phyloP scores from a whole-genome alignment of 1,140 invertebrate genomes.

The Ruditapes philippinarum region DNA sequence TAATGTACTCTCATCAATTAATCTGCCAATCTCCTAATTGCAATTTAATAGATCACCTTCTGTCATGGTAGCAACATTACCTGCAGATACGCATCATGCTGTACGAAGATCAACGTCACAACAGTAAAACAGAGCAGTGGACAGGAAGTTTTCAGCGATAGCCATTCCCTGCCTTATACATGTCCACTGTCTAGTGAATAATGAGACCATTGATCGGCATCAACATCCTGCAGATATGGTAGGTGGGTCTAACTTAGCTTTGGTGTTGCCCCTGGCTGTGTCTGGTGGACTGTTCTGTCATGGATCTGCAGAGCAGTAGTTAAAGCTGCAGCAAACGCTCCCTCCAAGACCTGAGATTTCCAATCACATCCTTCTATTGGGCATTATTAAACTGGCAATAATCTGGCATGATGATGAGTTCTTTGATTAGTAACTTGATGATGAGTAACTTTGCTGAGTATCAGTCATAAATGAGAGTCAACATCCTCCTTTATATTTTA shows the following conservation, averaged over 20 bases:
- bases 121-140: conserved; percentile 21
- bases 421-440: background rate
- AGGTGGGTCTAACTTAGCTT: background rate
- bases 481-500: no score
- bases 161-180: background rate
- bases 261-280: background rate
- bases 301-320: conserved; percentile 67
- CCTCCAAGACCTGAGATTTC: conserved; percentile 64
- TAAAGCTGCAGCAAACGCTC: conserved; percentile 61
- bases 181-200: conserved; percentile 11
- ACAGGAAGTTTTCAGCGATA: conserved; percentile 22
- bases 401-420: conserved; percentile 33
- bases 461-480: no score
- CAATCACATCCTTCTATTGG: conserved; percentile 67
- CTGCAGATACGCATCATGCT: background rate
- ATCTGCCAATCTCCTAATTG: conserved; percentile 56
- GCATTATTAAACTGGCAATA: conserved; percentile 34
- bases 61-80: conserved; percentile 51
- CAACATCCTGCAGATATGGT: conserved; percentile 21
- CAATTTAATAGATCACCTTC: conserved; percentile 42
- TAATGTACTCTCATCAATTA: conserved; percentile 45
- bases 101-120: conserved; percentile 13
- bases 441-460: no score
- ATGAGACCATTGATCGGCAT: conserved; percentile 38
- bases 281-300: conserved; percentile 63